These are phyloP conservation scores for Styela clava DNA, from an alignment of 23 tunicate species.

Conservation along the genomic window DNA sequence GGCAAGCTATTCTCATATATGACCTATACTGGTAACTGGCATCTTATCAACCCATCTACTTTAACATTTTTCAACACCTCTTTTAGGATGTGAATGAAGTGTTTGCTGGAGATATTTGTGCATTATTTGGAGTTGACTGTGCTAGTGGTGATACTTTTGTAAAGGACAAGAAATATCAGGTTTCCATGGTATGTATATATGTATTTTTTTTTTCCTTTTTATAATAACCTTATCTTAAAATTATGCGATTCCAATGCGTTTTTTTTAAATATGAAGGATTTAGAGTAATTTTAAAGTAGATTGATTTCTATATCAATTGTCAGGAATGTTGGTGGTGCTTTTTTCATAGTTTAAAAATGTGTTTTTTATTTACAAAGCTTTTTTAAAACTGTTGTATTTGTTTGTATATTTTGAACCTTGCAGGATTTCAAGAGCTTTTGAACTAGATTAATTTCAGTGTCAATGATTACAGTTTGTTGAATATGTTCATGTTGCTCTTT, in stretches of 20 bases:
- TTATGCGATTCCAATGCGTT: not conserved
- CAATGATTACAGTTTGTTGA: too few species aligned
- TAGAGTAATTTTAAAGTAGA: not conserved
- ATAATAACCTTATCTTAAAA: not conserved
- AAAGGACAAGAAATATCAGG: conserved; percentile 29
- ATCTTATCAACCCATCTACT: too few species aligned
- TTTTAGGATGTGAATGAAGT: conserved; percentile 57
- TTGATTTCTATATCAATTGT: not conserved
- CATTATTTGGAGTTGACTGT: conserved; percentile 87
- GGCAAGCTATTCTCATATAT: too few species aligned
- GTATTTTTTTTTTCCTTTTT: not conserved
- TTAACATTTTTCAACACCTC: not conserved
- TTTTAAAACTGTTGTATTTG: too few species aligned
- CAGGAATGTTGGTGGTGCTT: too few species aligned
- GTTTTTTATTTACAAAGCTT: too few species aligned
- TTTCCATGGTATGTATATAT: conserved; percentile 65
- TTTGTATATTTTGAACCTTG: too few species aligned
- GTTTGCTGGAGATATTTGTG: conserved; percentile 92
- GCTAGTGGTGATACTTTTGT: conserved; percentile 90
- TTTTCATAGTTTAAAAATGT: too few species aligned
- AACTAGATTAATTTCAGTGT: too few species aligned
- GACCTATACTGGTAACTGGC: too few species aligned
- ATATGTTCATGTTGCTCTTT: too few species aligned
- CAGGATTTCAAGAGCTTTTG: too few species aligned
- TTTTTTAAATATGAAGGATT: not conserved